Conservation (phyloP, 2,888 invertebrate genomes). For the Leucoptera coffeella region DNA sequence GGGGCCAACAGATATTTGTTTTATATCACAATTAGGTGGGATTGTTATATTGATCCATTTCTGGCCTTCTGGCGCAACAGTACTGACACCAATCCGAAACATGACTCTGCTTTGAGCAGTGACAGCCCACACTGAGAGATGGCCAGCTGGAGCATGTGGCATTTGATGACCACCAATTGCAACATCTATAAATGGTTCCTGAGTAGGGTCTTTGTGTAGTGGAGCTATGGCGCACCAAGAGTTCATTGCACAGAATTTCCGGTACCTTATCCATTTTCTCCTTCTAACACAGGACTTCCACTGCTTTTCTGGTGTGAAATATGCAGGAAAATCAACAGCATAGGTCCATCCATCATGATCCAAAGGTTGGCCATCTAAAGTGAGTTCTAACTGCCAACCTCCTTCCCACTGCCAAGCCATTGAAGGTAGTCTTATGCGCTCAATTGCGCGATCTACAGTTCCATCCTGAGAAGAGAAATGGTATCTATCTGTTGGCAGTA, state of each 20-base stretch:
- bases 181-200: conserved; percentile 90
- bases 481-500: conserved; percentile 84
- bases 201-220: conserved; percentile 81
- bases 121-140: conserved; percentile 85
- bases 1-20: conserved; percentile 79
- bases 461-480: conserved; percentile 85
- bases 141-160: conserved; percentile 69
- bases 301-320: conserved; percentile 71
- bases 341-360: conserved; percentile 93
- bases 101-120: conserved; percentile 88
- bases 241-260: conserved; percentile 84
- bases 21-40: conserved; percentile 73
- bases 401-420: conserved; percentile 98
- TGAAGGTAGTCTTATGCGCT: conserved; percentile 80
- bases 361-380: conserved; percentile 78
- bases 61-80: conserved; percentile 79
- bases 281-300: conserved; percentile 89
- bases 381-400: conserved; percentile 83
- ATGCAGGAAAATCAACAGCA: conserved; percentile 85
- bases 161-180: conserved; percentile 80
- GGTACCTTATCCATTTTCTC: conserved; percentile 82
- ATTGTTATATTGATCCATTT: conserved; percentile 77
- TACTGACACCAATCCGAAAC: conserved; percentile 77
- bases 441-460: conserved; percentile 67
- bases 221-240: conserved; percentile 91